Evolutionary conservation across 2,888 invertebrate species (phyloP), one percentile per base, ranked within the genome.

Genomic region (Cryptophagus acutangulus): DNA sequence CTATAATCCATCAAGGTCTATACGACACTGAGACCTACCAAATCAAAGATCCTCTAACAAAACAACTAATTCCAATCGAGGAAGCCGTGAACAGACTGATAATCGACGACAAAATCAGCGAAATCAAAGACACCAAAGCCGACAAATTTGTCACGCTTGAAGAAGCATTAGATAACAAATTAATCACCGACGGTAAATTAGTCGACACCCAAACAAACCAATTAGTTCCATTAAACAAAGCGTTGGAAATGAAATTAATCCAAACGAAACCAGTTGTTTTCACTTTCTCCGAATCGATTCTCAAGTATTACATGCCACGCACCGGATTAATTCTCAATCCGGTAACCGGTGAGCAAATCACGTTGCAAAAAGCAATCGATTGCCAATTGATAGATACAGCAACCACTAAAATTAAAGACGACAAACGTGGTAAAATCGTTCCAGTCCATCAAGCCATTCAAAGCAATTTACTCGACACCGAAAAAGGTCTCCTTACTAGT

Each of bases 11-110:
- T 24, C 81, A 81, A 62, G 78, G 81, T 40, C 70, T 84, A 50
- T 86, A 86, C 61, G 80, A 85, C 63, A 73, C 81, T 0, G 73
- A 78, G 56, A 75, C 78, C 1, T 84, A 84, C 6, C 80, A 77
- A 64, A 78, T 90, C 25, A 77, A 72, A 52, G 89, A 90, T 65
- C 78, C 78, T 15, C 71, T 86, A 46, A 82, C 85, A 20, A 77
- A 81, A 55, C 81, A 85, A 65, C 70, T 79, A 49, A 73, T 91
- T 1, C 76, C 81, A 51, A 74, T 93, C 13, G 76, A 80, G 36
- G 87, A 88, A 59, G 86, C 88, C 2, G 80, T 90, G 33, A 78
- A 82, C 50, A 77, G 86, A 57, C 84, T 85, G 53, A 79, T 91
- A 46, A 77, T 93, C 17, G 87, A 90, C 67, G 82, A 87, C 1